Evolutionary conservation across 2,888 invertebrate species (phyloP).

Genomic region (Thelaira solivaga): DNA sequence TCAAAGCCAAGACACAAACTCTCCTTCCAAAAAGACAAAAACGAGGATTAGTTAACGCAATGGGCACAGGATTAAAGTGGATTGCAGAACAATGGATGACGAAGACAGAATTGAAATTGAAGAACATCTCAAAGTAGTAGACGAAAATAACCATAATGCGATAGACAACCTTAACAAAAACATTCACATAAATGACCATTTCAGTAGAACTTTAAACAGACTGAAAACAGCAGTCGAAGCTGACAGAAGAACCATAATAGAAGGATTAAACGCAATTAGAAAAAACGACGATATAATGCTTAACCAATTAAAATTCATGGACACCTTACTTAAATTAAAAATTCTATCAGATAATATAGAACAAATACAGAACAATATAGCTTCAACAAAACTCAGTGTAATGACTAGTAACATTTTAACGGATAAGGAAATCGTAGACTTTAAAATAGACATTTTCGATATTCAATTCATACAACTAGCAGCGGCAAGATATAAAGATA

Average conservation of each 20-base stretch:
- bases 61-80: neutral
- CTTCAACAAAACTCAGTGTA: neutral
- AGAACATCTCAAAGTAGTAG: neutral
- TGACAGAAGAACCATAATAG: neutral
- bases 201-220: neutral
- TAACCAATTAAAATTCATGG: neutral
- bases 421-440: neutral
- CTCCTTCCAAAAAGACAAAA: neutral
- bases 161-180: neutral
- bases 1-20: neutral
- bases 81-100: slow-evolving; percentile 4
- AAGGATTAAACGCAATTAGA: neutral
- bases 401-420: neutral
- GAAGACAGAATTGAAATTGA: neutral
- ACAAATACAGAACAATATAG: neutral
- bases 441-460: neutral
- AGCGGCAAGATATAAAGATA: neutral
- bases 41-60: neutral
- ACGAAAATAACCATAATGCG: neutral
- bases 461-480: neutral
- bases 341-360: neutral
- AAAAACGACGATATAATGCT: neutral
- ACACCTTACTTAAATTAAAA: neutral
- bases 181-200: neutral
- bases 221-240: neutral